Base-by-base conservation (phyloP, 64 coral and sea anemone genomes). In the Acropora tenuis region DNA sequence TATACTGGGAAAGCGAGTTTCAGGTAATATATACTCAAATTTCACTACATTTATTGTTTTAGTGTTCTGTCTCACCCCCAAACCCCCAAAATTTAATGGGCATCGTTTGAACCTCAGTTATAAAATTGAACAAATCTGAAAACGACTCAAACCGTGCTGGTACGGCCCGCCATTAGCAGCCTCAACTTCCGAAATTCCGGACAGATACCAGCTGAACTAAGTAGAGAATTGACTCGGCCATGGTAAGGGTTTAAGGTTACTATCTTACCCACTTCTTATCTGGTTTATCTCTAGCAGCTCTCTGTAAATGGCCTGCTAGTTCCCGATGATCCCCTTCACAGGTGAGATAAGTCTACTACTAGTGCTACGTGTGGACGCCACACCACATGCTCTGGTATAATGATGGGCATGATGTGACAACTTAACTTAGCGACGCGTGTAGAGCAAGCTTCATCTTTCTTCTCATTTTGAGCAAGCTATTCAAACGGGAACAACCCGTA, bases 271-370 rank as follows among this genome's bases (percentile, higher is more conserved):
- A 74, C 19, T 74, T 30, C 71, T 74, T 74, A 19, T 15, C 19
- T 30, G n/a, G n/a, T 74, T 74, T 74, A 9, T 74, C 19, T 41
- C 71, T 74, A 74, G 71, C 71, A 74, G 2, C 71, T 74, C 19
- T 74, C 71, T 41, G 18, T 20, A 5, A 74, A 74, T 74, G 71
- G 40, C 15, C 19, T 74, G n/a, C 71, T 74, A 41, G 71, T 74
- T 74, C 71, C 71, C 41, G 71, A 74, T 74, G 71, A 74, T 74
- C 71, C 71, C 40, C 71, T 74, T 74, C 71, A 74, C 71, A 42
- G 19, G 71, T 74, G 19, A 42, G 71, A 20, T 15, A 74, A 19
- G 18, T 74, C 71, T 19, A 74, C 40, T 74, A 74, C n/a, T 74
- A 66, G 9, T 59, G 11, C 4, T 6, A 59, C 11, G 11, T 59